Conservation (phyloP, 2,888 invertebrate species). For the Punctoribates punctum region DNA sequence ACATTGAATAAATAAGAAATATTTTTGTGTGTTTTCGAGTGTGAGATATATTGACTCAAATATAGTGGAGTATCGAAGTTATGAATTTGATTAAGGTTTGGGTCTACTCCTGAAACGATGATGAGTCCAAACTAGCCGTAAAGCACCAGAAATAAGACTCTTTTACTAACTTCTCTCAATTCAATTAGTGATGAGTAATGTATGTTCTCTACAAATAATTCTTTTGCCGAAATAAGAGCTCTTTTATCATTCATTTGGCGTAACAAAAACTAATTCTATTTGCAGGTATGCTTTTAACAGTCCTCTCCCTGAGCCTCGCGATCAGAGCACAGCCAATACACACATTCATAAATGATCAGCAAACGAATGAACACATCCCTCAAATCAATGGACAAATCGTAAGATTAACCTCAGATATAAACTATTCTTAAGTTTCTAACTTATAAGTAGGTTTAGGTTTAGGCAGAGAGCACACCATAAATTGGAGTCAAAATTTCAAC, state of each 20-base stretch:
- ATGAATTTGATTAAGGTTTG: slow-evolving; percentile 6
- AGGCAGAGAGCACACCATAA: too few relatives aligned
- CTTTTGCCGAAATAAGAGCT: slow-evolving; percentile 27
- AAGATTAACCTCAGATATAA: not conserved
- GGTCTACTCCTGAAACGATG: not conserved
- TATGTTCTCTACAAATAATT: slow-evolving; percentile 30
- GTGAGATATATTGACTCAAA: slow-evolving; percentile 1
- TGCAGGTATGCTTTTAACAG: slow-evolving; percentile 33
- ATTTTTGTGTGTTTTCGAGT: slow-evolving; percentile 16
- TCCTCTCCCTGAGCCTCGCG: not conserved
- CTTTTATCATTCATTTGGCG: slow-evolving; percentile 32
- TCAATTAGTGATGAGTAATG: slow-evolving; percentile 35
- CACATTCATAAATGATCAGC: slow-evolving; percentile 10
- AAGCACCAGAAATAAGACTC: slow-evolving; percentile 23
- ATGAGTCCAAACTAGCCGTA: not conserved
- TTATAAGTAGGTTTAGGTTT: too few relatives aligned
- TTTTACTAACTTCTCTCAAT: slow-evolving; percentile 18
- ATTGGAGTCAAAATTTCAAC: too few relatives aligned
- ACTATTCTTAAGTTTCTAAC: too few relatives aligned
- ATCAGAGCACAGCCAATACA: not conserved
- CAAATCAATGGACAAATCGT: slow-evolving; percentile 16
- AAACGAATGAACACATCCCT: slow-evolving; percentile 11
- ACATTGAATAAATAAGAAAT: slow-evolving; percentile 26
- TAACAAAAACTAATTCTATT: slow-evolving; percentile 29
- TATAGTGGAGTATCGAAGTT: slow-evolving; percentile 28